Evolutionary conservation across 1,140 invertebrate species (phyloP).

Genomic region (Caerostris darwini): DNA sequence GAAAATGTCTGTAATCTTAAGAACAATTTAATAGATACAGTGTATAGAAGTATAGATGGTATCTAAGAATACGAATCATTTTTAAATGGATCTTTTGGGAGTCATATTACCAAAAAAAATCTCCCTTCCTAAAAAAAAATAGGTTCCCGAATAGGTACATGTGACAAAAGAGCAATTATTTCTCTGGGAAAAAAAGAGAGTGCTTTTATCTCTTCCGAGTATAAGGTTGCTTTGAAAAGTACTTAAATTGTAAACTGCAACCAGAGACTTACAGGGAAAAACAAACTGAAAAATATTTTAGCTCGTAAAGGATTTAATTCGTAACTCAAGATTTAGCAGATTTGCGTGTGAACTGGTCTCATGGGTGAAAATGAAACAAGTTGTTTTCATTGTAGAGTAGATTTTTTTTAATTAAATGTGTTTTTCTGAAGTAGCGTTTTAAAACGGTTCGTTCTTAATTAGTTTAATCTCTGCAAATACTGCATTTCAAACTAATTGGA

Average conservation of each 20-base stretch:
- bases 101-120: too few relatives aligned
- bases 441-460: neutral
- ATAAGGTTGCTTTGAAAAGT: neutral
- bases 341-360: neutral
- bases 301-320: neutral
- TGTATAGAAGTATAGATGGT: too few relatives aligned
- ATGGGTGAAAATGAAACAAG: neutral
- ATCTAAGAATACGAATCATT: too few relatives aligned
- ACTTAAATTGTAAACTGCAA: neutral
- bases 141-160: neutral
- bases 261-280: neutral
- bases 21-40: too few relatives aligned
- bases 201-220: neutral
- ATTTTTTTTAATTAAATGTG: neutral
- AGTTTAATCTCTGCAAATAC: neutral
- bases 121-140: neutral
- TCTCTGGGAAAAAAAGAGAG: too few relatives aligned
- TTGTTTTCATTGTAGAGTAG: neutral
- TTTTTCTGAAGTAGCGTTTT: neutral
- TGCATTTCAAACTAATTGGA: too few relatives aligned
- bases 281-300: neutral
- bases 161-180: neutral
- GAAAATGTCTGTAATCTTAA: too few relatives aligned
- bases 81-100: too few relatives aligned
- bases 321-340: neutral